Percentiles rank a stretch among this genome's conserved stretches.
phyloP scores from a whole-genome alignment of 1,140 invertebrate species.

The Himalopsyche phryganea region DNA sequence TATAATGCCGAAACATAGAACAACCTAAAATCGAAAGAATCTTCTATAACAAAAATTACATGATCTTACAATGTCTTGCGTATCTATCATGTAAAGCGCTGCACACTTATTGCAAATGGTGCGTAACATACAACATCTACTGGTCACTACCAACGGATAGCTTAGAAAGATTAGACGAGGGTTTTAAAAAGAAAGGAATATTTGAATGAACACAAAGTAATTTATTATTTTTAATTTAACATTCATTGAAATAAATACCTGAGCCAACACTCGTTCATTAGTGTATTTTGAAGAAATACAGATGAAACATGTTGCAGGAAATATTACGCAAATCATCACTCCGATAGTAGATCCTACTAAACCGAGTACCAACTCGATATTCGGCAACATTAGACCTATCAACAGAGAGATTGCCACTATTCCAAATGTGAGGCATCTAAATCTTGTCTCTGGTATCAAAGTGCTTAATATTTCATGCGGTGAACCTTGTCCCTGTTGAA shows the following conservation, averaged over 20 bases:
- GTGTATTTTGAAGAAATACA: slow-evolving; percentile 69
- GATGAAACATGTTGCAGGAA: slow-evolving; percentile 78
- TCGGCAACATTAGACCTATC: slow-evolving; percentile 75
- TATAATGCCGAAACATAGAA: slow-evolving; percentile 71
- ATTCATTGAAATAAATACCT: slow-evolving; percentile 50
- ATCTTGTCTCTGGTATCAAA: slow-evolving; percentile 72
- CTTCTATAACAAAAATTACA: no score
- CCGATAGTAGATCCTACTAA: slow-evolving; percentile 92
- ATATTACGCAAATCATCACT: slow-evolving; percentile 88
- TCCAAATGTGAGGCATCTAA: slow-evolving; percentile 72
- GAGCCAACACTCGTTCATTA: slow-evolving; percentile 67
- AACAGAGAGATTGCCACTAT: slow-evolving; percentile 74
- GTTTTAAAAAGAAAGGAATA: no score
- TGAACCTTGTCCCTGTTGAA: slow-evolving; percentile 41
- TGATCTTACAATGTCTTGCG: no score
- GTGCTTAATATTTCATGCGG: slow-evolving; percentile 47
- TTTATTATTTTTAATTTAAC: no score
- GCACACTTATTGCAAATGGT: no score
- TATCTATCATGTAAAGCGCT: no score
- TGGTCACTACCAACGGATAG: no score
- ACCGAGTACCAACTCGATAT: slow-evolving; percentile 90
- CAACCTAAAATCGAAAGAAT: slow-evolving; percentile 65
- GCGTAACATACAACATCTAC: no score
- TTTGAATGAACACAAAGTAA: no score
- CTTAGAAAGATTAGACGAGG: no score